A percentile compares a stretch with the other conserved stretches of the same genome.
These are phyloP conservation scores for Amazona guildingii DNA, from an alignment of 2,113 vertebrate genomes.

Conservation along the genomic window DNA sequence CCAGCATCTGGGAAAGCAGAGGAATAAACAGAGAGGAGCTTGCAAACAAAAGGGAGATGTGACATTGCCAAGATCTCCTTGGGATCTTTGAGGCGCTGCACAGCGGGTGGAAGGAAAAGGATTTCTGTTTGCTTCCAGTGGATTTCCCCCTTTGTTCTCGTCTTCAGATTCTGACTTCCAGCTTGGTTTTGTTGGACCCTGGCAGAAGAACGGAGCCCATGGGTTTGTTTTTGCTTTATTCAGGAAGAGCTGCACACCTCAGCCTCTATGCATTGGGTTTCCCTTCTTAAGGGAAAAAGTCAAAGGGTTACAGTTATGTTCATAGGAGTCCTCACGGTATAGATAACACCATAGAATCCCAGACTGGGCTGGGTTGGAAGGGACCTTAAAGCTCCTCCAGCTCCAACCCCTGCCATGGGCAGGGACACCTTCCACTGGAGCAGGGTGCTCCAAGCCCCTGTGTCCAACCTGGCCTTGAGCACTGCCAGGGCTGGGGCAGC, in stretches of 20 bases:
- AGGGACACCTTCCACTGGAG: background rate
- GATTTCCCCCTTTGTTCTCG: background rate
- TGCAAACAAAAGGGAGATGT: background rate
- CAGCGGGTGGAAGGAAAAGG: background rate
- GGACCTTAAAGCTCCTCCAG: background rate
- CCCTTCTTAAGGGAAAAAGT: background rate
- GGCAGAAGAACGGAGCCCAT: background rate
- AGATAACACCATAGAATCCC: background rate
- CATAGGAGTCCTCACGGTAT: rapidly evolving
- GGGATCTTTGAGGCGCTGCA: background rate
- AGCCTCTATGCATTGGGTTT: background rate
- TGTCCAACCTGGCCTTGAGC: too few species aligned
- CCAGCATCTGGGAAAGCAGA: background rate
- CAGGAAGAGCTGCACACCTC: background rate
- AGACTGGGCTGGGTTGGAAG: background rate
- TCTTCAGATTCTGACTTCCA: background rate
- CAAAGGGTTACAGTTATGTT: background rate
- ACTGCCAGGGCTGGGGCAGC: too few species aligned
- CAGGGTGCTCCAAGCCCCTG: too few species aligned
- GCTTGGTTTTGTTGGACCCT: background rate
- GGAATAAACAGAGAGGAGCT: background rate
- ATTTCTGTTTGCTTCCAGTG: background rate
- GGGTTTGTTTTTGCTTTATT: background rate
- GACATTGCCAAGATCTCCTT: background rate
- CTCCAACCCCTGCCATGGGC: rapidly evolving